Evolutionary conservation across 2,113 vertebrate species (phyloP), one percentile per base, ranked within the genome.

Genomic region (Microtus ochrogaster): DNA sequence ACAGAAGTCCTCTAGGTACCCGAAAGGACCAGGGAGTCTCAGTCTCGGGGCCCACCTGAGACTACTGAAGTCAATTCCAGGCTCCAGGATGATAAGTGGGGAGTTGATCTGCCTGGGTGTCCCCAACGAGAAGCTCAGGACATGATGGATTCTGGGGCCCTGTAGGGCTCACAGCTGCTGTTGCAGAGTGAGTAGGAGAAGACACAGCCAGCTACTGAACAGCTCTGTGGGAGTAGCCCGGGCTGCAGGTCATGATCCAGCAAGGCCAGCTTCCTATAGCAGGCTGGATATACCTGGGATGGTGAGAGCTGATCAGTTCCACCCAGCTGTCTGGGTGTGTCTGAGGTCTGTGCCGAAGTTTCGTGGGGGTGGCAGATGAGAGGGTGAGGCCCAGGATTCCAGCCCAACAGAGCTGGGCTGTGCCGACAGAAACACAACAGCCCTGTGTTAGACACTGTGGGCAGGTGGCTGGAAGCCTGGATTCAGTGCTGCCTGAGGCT

Each of bases 301-400:
- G 7, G 72, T n/a, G n/a, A 83, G 24, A 63, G 77, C 17, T 70
- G 93, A 24, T 55, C 8, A 30, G 93, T 55, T 0, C 5, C 3
- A 26, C 61, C 61, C 7, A 58, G 81, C 22, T 72, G 68, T 76
- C 52, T 90, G 63, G 74, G 85, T 12, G 63, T 74, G 55, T 70
- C 73, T 81, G 39, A 22, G 58, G 52, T 33, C 70, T 73, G n/a
- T 76, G 70, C 9, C 0, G 72, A 47, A 96, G 92, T 96, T 94
- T 91, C 33, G 41, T 55, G 93, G 82, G 94, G 95, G 91, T 4
- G 74, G 88, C 26, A 65, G 89, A 4, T 47, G 33, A 55, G 41
- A 73, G 47, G 88, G 41, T 10, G 52, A 26, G 0, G 78, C 65
- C 39, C 55, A 74, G 92, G 55, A 85, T 55, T 61, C 83, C 77